Percentiles rank a stretch among this genome's conserved stretches.
Evolutionary conservation across 2,888 invertebrate species (phyloP).

Genomic region (Masnerella sp.): DNA sequence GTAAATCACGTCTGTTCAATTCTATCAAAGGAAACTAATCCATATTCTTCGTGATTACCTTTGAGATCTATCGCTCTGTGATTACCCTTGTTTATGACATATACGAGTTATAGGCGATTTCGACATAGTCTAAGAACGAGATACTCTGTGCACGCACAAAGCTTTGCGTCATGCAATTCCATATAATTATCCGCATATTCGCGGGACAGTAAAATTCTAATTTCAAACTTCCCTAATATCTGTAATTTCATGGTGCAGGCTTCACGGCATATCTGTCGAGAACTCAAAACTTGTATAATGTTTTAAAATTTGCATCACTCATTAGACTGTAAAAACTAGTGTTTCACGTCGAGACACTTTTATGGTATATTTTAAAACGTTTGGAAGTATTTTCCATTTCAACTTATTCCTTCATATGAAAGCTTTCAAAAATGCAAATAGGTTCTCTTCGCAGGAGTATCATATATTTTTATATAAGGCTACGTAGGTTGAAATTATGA

Average conservation of each 20-base stretch:
- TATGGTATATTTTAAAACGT: too few relatives aligned
- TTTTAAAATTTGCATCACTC: too few relatives aligned
- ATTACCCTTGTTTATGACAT: conserved; percentile 6
- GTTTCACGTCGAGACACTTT: too few relatives aligned
- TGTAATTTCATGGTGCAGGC: neutral
- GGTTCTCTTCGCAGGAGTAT: too few relatives aligned
- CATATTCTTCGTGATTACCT: conserved; percentile 2
- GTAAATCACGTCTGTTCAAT: too few relatives aligned
- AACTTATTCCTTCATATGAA: too few relatives aligned
- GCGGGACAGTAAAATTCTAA: neutral
- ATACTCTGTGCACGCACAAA: neutral
- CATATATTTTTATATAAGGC: too few relatives aligned
- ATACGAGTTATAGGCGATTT: neutral
- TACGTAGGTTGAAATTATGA: too few relatives aligned
- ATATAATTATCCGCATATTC: neutral
- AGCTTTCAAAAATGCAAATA: too few relatives aligned
- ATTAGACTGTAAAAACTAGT: too few relatives aligned
- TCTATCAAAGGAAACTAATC: neutral
- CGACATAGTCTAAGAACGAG: neutral
- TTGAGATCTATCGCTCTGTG: neutral
- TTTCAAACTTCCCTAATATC: neutral
- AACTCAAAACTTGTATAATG: neutral
- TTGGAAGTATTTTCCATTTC: too few relatives aligned
- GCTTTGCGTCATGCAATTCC: neutral
- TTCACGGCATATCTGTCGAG: neutral